Conservation (phyloP, 2,888 invertebrate species). For the Sycophila texana region DNA sequence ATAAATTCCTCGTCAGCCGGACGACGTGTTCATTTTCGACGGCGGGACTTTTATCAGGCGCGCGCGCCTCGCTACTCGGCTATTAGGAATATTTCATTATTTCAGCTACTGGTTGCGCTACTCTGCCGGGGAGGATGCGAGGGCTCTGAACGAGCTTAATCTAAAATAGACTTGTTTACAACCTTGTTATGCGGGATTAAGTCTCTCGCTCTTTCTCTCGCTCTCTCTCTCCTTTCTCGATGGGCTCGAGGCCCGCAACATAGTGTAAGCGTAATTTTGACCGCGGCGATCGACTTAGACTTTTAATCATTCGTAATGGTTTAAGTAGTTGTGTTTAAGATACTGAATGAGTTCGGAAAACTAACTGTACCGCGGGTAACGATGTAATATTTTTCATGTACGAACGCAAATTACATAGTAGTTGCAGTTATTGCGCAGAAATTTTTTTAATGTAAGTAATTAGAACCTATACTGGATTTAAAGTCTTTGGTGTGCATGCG, state of each 20-base stretch:
- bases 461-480: no score
- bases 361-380: no score
- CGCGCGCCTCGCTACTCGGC: background rate
- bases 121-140: background rate
- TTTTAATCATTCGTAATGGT: no score
- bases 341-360: no score
- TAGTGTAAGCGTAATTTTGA: no score
- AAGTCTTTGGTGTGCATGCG: no score
- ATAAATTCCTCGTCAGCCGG: slow-evolving; percentile 33
- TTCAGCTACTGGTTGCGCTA: background rate
- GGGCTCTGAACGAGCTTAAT: slow-evolving; percentile 14
- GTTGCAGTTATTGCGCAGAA: no score
- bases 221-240: background rate
- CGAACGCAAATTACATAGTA: no score
- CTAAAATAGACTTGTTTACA: slow-evolving; percentile 56
- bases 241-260: background rate
- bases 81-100: slow-evolving; percentile 45
- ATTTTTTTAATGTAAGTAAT: no score
- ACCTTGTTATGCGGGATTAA: slow-evolving; percentile 23
- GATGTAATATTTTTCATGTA: no score
- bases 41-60: slow-evolving; percentile 31
- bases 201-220: background rate
- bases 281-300: no score
- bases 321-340: no score
- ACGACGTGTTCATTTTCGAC: slow-evolving; percentile 15